Evolutionary conservation across 2,113 vertebrate genomes (phyloP), one percentile per base, ranked within the genome.

Genomic region (Corydoras sp.): DNA sequence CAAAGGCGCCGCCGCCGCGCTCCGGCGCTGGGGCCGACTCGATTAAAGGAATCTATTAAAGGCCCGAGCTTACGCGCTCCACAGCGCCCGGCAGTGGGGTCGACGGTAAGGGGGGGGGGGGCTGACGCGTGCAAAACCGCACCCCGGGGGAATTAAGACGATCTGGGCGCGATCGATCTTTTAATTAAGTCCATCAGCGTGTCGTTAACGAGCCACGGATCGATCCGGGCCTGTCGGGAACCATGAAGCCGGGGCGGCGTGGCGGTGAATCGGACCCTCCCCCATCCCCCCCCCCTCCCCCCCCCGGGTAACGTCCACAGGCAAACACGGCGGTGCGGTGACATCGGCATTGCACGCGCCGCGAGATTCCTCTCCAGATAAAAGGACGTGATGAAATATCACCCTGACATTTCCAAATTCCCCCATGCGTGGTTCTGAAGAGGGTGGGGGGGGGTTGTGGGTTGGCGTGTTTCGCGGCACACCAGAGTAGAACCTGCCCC

Each of bases 151-250:
- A 85, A 85, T 86, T 77, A 84, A 83, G 68, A 83, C 77, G 71
- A 62, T 64, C 29, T 67, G 49, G 77, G 70, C 54, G 79, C 82
- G 87, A 86, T 83, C 75, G 82, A 87, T 85, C 80, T 85, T 85
- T 83, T 86, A 87, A 88, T 88, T 87, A 88, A 83, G 82, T 84
- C 83, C 84, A 86, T 80, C 71, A 77, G 78, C 77, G 84, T 81
- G 78, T 85, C 85, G 84, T 86, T 82, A 87, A 85, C 82, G 77
- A 83, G 76, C 82, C 80, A 9, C 77, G 68, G 84, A 85, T 85
- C 84, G 81, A 83, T 86, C 85, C 81, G 81, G 79, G 73, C 75
- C 74, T 77, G 80, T 83, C 82, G 80, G 80, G 82, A 78, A 75
- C 79, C 85, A 85, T 83, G 35, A 65, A 65, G 50, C 35, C 35